phyloP scores from a whole-genome alignment of 2,797 vertebrate species.

The Discoglossus pictus region DNA sequence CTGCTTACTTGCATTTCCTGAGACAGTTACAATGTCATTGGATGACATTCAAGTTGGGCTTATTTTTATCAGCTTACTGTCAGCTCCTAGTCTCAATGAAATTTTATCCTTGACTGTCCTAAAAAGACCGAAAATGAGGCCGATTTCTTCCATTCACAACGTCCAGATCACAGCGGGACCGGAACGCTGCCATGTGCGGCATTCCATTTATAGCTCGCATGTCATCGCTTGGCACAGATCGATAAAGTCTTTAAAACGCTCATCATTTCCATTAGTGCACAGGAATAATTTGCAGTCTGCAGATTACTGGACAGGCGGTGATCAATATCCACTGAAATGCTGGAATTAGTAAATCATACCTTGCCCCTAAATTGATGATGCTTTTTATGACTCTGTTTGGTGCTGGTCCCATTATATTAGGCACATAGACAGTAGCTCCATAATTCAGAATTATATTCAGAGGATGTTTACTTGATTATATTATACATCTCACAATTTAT shows the following conservation, averaged over 20 bases:
- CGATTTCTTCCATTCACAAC: neutral
- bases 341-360: conserved; percentile 12
- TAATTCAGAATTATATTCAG: too few relatives aligned
- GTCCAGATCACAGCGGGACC: neutral
- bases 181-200: neutral
- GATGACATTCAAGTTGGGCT: conserved; percentile 1
- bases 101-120: conserved; percentile 24
- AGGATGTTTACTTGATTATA: too few relatives aligned
- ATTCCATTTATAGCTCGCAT: conserved; percentile 13
- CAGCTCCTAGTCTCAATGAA: conserved; percentile 1
- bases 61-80: conserved; percentile 21
- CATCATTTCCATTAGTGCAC: conserved; percentile 44
- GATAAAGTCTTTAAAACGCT: conserved; percentile 39
- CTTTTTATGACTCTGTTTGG: neutral
- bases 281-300: conserved; percentile 47
- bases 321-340: conserved; percentile 40
- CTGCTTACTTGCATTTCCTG: too few relatives aligned
- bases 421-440: too few relatives aligned
- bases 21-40: neutral
- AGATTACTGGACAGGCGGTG: conserved; percentile 30
- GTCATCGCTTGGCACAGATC: neutral
- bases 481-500: too few relatives aligned
- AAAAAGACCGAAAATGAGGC: neutral
- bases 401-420: too few relatives aligned
- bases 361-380: neutral